Percentiles rank a stretch among this genome's conserved stretches.
Evolutionary conservation across 2,797 vertebrate genomes (phyloP).

Genomic region (Cichlasoma orientale): DNA sequence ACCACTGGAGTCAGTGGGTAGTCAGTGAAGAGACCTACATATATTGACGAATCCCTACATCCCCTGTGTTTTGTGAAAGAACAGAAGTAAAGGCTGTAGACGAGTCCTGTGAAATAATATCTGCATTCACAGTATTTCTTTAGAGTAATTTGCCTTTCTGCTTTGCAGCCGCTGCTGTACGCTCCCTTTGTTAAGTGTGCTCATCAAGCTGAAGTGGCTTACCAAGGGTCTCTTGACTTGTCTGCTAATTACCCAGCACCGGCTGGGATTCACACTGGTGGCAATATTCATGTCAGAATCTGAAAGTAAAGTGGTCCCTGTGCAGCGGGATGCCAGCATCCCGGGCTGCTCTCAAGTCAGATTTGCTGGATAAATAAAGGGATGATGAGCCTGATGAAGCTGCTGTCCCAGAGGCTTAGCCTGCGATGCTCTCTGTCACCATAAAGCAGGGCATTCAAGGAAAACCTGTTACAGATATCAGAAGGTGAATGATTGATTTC

Average conservation of each 20-base stretch:
- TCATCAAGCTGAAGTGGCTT: conserved; percentile 32
- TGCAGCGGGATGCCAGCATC: not conserved
- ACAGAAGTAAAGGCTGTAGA: not conserved
- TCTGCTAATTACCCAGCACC: conserved; percentile 40
- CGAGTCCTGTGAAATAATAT: not conserved
- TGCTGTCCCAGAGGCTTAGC: not conserved
- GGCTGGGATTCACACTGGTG: conserved; percentile 41
- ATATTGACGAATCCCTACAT: not conserved
- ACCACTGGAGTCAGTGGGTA: fast-evolving
- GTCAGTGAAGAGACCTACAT: not conserved
- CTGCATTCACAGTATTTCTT: not conserved
- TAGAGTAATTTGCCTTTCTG: not conserved
- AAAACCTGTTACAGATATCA: not conserved
- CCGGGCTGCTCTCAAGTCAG: conserved; percentile 9
- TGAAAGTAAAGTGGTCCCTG: not conserved
- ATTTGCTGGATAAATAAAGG: conserved; percentile 39
- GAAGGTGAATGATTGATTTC: not conserved
- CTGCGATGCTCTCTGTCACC: not conserved
- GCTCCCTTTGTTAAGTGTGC: conserved; percentile 23
- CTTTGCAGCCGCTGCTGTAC: not conserved
- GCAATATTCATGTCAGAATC: conserved; percentile 37
- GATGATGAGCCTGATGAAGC: conserved; percentile 7
- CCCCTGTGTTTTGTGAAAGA: not conserved
- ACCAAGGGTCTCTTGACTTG: conserved; percentile 43
- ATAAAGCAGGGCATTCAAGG: not conserved